Evolutionary conservation across 2,113 vertebrate genomes (phyloP).

Genomic region (Microcebus murinus): DNA sequence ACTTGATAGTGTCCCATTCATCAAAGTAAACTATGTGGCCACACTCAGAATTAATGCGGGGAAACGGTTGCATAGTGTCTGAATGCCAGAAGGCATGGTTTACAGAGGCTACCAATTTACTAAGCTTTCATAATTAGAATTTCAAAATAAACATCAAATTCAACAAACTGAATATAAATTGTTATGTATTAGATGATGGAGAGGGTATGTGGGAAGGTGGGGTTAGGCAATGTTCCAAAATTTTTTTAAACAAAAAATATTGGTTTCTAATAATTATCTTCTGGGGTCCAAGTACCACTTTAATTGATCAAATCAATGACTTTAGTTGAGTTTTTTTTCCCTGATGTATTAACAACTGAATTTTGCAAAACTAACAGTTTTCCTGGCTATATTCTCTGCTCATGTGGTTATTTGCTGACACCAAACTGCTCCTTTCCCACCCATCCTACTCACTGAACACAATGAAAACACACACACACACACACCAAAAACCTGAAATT

Average conservation of each 20-base stretch:
- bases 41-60: background rate
- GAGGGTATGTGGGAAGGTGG: background rate
- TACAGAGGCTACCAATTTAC: background rate
- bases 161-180: conserved; percentile 62
- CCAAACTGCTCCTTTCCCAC: background rate
- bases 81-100: background rate
- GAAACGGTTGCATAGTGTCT: background rate
- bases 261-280: conserved; percentile 60
- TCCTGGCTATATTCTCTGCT: background rate
- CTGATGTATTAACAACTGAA: conserved; percentile 24
- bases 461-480: background rate
- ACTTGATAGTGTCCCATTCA: background rate
- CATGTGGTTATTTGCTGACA: conserved; percentile 20
- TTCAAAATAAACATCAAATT: conserved; percentile 55
- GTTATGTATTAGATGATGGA: conserved; percentile 4
- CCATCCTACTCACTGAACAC: background rate
- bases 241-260: conserved; percentile 43
- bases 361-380: conserved; percentile 51
- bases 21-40: background rate
- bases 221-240: background rate
- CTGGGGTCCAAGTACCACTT: background rate
- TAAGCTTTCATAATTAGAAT: background rate
- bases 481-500: background rate
- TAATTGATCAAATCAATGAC: conserved; percentile 54
- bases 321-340: conserved; percentile 38